Evolutionary conservation across 2,888 invertebrate genomes (phyloP).

Genomic region (Chrysopilus asiliformis): DNA sequence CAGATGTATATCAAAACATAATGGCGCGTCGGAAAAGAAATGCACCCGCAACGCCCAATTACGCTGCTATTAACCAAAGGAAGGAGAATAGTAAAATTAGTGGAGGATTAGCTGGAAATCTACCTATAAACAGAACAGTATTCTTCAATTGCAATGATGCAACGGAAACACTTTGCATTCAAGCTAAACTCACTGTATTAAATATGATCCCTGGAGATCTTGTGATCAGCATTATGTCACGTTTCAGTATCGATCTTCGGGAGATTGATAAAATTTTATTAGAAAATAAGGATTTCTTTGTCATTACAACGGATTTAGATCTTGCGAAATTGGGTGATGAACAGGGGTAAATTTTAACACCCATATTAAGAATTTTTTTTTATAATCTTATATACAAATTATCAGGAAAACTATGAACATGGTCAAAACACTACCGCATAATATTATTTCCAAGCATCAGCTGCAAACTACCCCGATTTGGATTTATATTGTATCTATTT

Average conservation of each 20-base stretch:
- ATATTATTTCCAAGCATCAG: conserved; percentile 33
- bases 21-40: neutral
- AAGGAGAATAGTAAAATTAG: conserved; percentile 25
- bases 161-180: conserved; percentile 26
- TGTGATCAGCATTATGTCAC: conserved; percentile 26
- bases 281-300: conserved; percentile 35
- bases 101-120: conserved; percentile 27
- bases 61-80: conserved; percentile 25
- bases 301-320: conserved; percentile 25
- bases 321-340: conserved; percentile 25
- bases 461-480: conserved; percentile 30
- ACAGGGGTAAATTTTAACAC: conserved; percentile 17
- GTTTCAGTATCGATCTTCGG: conserved; percentile 29
- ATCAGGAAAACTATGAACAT: conserved; percentile 22
- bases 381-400: too few relatives aligned
- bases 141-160: conserved; percentile 33
- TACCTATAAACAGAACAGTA: conserved; percentile 34
- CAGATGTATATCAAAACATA: neutral
- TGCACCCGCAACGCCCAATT: conserved; percentile 24
- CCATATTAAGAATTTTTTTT: too few relatives aligned
- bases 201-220: conserved; percentile 26
- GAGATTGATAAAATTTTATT: conserved; percentile 31
- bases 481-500: conserved; percentile 35
- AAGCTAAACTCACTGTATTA: conserved; percentile 28
- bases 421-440: conserved; percentile 28